phyloP scores from a whole-genome alignment of 2,113 vertebrate species.

The Athene cunicularia region DNA sequence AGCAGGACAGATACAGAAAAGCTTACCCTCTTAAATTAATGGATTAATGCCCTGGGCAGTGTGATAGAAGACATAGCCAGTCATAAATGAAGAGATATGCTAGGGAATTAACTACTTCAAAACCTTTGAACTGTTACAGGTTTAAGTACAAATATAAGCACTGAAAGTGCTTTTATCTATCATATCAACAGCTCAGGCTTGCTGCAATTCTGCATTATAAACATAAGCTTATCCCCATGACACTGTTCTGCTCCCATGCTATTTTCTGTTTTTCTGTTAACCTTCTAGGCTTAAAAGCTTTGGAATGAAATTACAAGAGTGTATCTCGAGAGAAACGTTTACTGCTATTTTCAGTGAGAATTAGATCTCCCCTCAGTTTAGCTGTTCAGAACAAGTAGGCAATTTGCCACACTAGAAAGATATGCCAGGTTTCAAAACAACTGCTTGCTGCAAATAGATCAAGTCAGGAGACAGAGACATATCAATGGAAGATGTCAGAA shows the following conservation, averaged over 20 bases:
- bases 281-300: background rate
- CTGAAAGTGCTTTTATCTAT: constrained; percentile 6
- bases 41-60: background rate
- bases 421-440: background rate
- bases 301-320: background rate
- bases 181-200: background rate
- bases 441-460: background rate
- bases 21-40: background rate
- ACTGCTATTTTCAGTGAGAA: background rate
- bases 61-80: background rate
- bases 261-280: background rate
- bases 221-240: background rate
- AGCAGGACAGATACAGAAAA: background rate
- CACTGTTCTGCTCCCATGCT: background rate
- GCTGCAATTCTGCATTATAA: background rate
- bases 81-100: background rate
- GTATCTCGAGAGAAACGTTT: background rate
- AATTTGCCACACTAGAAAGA: background rate
- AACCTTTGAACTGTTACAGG: background rate
- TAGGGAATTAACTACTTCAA: background rate
- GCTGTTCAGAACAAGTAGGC: background rate
- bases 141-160: background rate
- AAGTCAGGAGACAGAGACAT: background rate
- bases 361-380: background rate
- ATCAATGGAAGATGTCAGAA: background rate